A percentile compares a stretch with the other conserved stretches of the same genome.
These are phyloP conservation scores for Camelus dromedarius DNA, from an alignment of 2,113 vertebrate species.

Conservation along the genomic window DNA sequence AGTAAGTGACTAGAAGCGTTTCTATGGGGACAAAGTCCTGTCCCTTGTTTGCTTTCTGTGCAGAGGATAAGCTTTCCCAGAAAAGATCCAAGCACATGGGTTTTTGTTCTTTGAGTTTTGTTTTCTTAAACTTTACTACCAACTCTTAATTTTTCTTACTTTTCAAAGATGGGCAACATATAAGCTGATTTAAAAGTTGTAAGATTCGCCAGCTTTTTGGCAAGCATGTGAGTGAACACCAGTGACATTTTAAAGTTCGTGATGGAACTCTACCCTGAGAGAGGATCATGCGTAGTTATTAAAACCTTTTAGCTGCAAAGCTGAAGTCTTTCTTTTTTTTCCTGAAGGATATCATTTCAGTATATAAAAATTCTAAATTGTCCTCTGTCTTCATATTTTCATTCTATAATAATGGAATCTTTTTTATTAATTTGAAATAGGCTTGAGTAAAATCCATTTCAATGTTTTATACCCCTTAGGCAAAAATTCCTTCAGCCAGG, in stretches of 20 bases:
- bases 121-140: not conserved
- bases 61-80: not conserved
- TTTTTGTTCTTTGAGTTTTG: rapidly evolving
- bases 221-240: not conserved
- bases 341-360: not conserved
- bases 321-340: not conserved
- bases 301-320: slow-evolving; percentile 16
- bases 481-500: slow-evolving; percentile 94
- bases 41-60: slow-evolving; percentile 29
- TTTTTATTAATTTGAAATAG: not conserved
- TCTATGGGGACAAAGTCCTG: not conserved
- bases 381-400: not conserved
- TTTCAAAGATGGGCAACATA: not conserved
- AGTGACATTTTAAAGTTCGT: not conserved
- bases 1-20: slow-evolving; percentile 88
- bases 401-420: not conserved
- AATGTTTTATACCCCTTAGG: slow-evolving; percentile 84
- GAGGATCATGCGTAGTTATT: not conserved
- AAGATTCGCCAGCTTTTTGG: not conserved
- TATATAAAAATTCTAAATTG: not conserved
- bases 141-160: not conserved
- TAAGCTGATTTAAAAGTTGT: not conserved
- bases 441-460: not conserved
- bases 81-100: slow-evolving; percentile 17
- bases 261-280: not conserved